These are phyloP conservation scores for Petromus typicus DNA, from an alignment of 2,113 vertebrate species.

Conservation along the genomic window DNA sequence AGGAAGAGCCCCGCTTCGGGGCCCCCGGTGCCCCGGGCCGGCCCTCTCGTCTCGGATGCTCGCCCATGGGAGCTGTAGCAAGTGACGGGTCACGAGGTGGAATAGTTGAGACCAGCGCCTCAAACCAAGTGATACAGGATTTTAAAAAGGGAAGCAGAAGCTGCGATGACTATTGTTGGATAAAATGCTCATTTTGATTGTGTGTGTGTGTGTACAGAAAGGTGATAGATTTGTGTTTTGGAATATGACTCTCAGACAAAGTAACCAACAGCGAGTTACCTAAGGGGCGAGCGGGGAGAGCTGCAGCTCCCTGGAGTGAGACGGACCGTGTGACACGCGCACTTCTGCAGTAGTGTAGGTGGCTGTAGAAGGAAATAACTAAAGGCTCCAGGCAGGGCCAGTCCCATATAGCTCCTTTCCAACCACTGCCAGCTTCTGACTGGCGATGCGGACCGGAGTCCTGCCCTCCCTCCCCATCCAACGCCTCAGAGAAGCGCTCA, in stretches of 20 bases:
- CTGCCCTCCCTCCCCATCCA: not conserved
- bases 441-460: not conserved
- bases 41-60: not conserved
- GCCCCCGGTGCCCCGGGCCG: accelerated
- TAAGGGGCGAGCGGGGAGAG: not conserved
- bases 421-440: not conserved
- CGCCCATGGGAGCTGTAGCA: not conserved
- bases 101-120: not conserved
- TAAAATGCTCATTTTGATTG: not conserved
- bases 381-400: not conserved
- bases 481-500: not conserved
- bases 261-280: not conserved
- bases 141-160: not conserved
- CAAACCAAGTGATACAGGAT: not conserved
- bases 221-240: not conserved
- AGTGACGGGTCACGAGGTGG: not conserved
- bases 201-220: not conserved
- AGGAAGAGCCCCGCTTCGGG: not conserved
- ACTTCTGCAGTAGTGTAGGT: not conserved
- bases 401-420: not conserved
- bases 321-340: not conserved
- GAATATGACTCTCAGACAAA: not conserved
- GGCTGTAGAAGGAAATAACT: not conserved
- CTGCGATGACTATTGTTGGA: not conserved
- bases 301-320: not conserved